phyloP scores from a whole-genome alignment of 1,140 invertebrate genomes.

The Drosophila burlai region DNA sequence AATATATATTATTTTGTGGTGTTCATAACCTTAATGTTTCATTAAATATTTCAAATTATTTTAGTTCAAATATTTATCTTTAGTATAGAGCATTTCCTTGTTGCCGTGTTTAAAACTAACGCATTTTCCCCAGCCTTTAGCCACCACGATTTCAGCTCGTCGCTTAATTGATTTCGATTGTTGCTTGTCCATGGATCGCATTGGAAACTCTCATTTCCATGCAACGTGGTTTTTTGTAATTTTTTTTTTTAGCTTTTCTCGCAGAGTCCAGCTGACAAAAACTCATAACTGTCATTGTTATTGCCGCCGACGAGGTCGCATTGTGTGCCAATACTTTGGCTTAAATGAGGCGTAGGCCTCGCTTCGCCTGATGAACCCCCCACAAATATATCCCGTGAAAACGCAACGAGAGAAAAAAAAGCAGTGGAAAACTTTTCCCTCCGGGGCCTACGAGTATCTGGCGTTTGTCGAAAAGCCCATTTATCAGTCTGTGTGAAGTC shows the following conservation, averaged over 20 bases:
- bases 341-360: constrained; percentile 54
- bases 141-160: background rate
- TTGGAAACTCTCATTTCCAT: constrained; percentile 47
- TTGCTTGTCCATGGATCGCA: constrained; percentile 26
- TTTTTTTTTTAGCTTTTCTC: background rate
- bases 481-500: constrained; percentile 71
- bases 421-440: constrained; percentile 25
- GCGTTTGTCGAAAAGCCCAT: constrained; percentile 44
- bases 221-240: constrained; percentile 22
- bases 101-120: background rate
- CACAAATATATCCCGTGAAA: constrained; percentile 35
- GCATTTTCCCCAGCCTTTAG: background rate
- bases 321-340: constrained; percentile 54
- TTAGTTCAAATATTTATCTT: background rate
- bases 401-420: constrained; percentile 10
- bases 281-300: constrained; percentile 62
- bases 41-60: background rate
- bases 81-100: background rate
- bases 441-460: constrained; percentile 15
- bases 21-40: too few relatives aligned
- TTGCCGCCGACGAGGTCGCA: constrained; percentile 44
- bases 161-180: constrained; percentile 49
- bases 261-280: constrained; percentile 28
- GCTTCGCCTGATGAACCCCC: constrained; percentile 30
- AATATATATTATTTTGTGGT: too few relatives aligned